phyloP scores from a whole-genome alignment of 2,113 vertebrate genomes.

The Ctenomys sociabilis region DNA sequence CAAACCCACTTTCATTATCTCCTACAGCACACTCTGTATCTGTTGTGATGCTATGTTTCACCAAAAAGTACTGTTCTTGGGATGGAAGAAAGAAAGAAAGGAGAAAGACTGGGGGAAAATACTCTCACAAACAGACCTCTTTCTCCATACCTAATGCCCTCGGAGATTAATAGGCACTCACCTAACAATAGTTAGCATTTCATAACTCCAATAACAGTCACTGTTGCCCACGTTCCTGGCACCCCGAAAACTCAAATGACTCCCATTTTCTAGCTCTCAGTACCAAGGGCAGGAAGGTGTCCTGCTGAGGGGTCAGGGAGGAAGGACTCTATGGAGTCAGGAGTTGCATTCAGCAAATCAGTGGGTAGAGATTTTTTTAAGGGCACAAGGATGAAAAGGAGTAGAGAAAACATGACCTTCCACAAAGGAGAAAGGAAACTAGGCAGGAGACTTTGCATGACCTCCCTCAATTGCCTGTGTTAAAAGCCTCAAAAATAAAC shows the following conservation, averaged over 20 bases:
- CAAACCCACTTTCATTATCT: background rate
- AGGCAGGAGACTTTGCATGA: background rate
- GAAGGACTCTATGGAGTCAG: background rate
- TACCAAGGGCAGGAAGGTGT: background rate
- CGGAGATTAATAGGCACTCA: background rate
- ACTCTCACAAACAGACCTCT: background rate
- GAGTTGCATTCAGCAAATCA: background rate
- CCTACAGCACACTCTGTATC: background rate
- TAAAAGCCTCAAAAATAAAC: constrained; percentile 13
- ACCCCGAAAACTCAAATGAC: background rate
- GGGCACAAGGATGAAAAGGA: background rate
- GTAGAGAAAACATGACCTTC: constrained; percentile 25
- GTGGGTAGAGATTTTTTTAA: background rate
- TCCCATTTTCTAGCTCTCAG: background rate
- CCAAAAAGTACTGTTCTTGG: constrained; percentile 13
- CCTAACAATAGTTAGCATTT: no score
- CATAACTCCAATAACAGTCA: background rate
- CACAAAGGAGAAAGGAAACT: constrained; percentile 12
- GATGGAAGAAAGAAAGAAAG: background rate
- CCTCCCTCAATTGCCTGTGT: constrained; percentile 19
- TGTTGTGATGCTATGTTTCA: background rate
- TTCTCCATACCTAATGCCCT: background rate
- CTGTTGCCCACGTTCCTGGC: background rate
- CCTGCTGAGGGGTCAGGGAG: background rate
- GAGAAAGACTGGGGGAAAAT: background rate